Base-by-base conservation (phyloP, 2,888 invertebrate species). In the Volucella bombylans region DNA sequence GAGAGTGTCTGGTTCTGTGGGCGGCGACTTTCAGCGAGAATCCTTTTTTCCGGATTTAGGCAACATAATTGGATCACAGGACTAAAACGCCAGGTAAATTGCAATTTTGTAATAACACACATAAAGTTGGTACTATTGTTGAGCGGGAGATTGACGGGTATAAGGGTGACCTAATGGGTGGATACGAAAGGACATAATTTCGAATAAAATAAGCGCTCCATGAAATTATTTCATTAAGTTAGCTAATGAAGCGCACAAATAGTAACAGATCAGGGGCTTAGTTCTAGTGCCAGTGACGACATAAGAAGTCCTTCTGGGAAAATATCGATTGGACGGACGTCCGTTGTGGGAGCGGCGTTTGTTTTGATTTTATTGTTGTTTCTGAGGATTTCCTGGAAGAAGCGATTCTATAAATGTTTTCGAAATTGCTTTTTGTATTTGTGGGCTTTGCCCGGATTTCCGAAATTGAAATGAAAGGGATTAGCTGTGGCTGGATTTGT, bases 11-110 rank as follows among this genome's bases (percentile, higher is more conserved):
- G 31, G 31, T 31, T 31, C 6, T 31, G 49, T 49, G 69, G 64
- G 61, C 61, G 41, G 68, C 49, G 61, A 62, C 45, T 79, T 65
- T 65, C 57, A 43, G 31, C 43, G 69, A 38, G n/a, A 74, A 74
- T 83, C 68, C 72, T 68, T 69, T 74, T 78, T 47, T 31, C 31
- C 49, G 73, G 69, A 76, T 80, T 74, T 74, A 55, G 71, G 50
- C 57, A 71, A 15, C 55, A 57, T 80, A 83, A 80, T 80, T 83
- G 71, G 74, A 76, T 52, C 68, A 50, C 18, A 67, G 80, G 80
- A 83, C 74, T 45, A 80, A 62, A 49, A 23, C 47, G 31, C 12
- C 68, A 83, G 83, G 83, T 83, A 80, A 80, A 83, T 83, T 83
- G 49, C 55, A 67, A 50, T 52, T 59, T 65, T 41, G 23, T 81